Conservation (phyloP, 1,140 invertebrate species). For the Liolophura sinensis region DNA sequence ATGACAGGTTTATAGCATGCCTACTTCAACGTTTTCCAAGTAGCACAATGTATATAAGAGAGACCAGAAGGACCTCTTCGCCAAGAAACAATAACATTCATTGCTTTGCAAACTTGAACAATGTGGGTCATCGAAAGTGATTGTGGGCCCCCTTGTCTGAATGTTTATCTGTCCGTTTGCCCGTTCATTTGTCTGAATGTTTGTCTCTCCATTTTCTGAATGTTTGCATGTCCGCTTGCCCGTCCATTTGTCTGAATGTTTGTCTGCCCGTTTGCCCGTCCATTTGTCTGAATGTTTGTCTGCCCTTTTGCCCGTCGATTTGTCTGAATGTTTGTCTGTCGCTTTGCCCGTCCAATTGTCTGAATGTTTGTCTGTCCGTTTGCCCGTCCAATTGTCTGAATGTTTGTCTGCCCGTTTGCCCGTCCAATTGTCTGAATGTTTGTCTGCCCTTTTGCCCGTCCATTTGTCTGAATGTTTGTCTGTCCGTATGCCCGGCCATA, state of each 20-base stretch:
- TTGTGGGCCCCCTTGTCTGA: constrained; percentile 3
- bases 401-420: constrained; percentile 2
- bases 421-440: constrained; percentile 5
- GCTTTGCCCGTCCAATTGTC: neutral
- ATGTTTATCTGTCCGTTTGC: constrained; percentile 4
- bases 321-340: neutral
- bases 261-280: constrained; percentile 2
- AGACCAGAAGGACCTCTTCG: no score
- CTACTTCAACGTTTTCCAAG: no score
- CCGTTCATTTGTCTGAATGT: constrained; percentile 2
- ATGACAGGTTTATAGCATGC: no score
- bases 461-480: neutral
- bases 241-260: constrained; percentile 8
- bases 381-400: no score
- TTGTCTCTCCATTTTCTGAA: neutral
- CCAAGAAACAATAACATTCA: no score
- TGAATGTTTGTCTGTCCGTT: constrained; percentile 3
- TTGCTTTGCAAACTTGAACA: no score
- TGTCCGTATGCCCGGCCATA: neutral
- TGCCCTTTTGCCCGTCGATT: constrained; percentile 4
- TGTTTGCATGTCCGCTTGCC: constrained; percentile 4
- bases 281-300: constrained; percentile 5
- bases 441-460: neutral
- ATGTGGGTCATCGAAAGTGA: constrained; percentile 4
- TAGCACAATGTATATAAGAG: no score